Base-by-base conservation (phyloP, 2,888 invertebrate species). In the Pachliopta kotzebuea region DNA sequence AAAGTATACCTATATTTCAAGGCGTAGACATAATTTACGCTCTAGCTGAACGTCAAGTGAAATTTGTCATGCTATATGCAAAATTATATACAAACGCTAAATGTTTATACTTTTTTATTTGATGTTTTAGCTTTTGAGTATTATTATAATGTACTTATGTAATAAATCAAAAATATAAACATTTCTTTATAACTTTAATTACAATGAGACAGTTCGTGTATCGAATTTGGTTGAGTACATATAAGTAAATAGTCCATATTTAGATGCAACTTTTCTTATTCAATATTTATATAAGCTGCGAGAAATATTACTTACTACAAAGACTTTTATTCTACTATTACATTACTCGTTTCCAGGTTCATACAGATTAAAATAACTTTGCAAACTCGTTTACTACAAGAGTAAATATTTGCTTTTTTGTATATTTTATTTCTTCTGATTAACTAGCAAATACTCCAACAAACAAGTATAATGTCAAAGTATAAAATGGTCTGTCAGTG, bases 1-100 rank as follows among this genome's bases (percentile, higher is more conserved):
- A 66, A 71, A 67, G 62, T 66, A 66, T 62, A 58, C 23, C 49
- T 59, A 62, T 66, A 62, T 59, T 62, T 66, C 59, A 62, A 66
- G 53, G 59, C 55, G 54, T 53, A 50, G 50, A 58, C 49, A 65
- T 57, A 62, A 54, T 65, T 58, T 57, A 62, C 61, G 37, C 45
- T 57, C 26, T 52, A 57, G 37, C 54, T 2, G n/a, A 54, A 58
- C 56, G 68, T 68, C 62, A 67, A 50, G 53, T 53, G 56, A 58
- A 57, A 45, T 57, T 60, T 54, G 53, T 60, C 56, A 62, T 55
- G 14, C 65, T 65, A 67, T 60, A 63, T 63, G 60, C 60, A 62
- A 56, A 60, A 59, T 42, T 66, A 62, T 67, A 66, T 62, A 60
- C 62, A 60, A 56, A 61, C 60, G 54, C 52, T 50, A 56, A 66